Evolutionary conservation across 2,888 invertebrate genomes (phyloP), one percentile per base, ranked within the genome.

Genomic region (Aphrophora alni): DNA sequence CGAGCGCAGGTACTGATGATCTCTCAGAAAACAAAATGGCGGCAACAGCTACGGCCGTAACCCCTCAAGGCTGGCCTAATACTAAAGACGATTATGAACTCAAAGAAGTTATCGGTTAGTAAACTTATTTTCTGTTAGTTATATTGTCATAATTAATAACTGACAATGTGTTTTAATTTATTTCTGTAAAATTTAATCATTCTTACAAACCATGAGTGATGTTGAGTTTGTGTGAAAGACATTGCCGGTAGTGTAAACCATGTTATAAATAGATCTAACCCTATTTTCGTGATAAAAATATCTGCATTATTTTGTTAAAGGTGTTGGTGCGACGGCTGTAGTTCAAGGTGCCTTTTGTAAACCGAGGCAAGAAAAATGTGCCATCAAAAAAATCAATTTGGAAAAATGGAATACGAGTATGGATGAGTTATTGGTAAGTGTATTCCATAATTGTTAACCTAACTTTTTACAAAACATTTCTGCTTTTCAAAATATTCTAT

Each of bases 381-480:
- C 99, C 87, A 98, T 99, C 86, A 99, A 99, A 89, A 92, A 97
- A 87, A 99, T 99, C 87, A 98, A 99, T 89, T 91, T 99, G 88
- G 99, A 99, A 89, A 99, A 99, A 92, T 99, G 98, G 95, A 99
- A 99, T 88, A 99, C 98, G 33, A 33, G 33, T 33, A 33, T 33
- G 33, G 33, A 33, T 33, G 33, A 33, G 33, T 33, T 33, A 33
- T 33, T 33, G 33, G 33, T 33, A 33, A 33, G 33, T 33, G 33
- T n/a, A 33, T 33, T 33, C 33, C 8, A 33, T 5, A n/a, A 33
- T 8, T 33, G 3, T 8, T 33, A 33, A 33, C 33, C 33, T 33
- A 33, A 33, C 33, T 33, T 33, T 33, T 33, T 33, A 33, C 5
- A n/a, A n/a, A n/a, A n/a, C n/a, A n/a, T n/a, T n/a, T n/a, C n/a